These are phyloP conservation scores for Parapristionchus giblindavisi DNA, from an alignment of 2,888 invertebrate species.

Conservation along the genomic window DNA sequence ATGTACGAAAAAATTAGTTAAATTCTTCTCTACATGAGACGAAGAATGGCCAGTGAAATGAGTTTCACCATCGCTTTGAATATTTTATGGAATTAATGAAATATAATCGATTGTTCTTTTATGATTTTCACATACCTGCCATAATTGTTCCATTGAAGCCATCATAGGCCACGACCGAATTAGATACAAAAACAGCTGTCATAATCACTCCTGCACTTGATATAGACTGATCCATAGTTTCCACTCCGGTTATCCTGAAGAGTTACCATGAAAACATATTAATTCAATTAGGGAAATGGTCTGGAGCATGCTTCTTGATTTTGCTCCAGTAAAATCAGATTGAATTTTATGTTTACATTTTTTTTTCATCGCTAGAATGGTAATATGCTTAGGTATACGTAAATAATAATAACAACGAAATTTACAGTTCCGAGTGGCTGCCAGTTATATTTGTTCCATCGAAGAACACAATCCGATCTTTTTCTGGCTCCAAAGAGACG, in stretches of 20 bases:
- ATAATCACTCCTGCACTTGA: background rate
- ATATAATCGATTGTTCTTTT: background rate
- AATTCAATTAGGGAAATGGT: too few relatives aligned
- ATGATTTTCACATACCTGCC: background rate
- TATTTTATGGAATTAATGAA: background rate
- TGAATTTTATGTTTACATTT: too few relatives aligned
- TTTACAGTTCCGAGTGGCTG: slow-evolving; percentile 4
- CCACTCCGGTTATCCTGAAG: background rate
- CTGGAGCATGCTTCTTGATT: too few relatives aligned
- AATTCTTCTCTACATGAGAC: too few relatives aligned
- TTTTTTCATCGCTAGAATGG: too few relatives aligned
- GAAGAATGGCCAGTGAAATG: too few relatives aligned
- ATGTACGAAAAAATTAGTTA: too few relatives aligned
- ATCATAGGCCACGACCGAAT: slow-evolving; percentile 8
- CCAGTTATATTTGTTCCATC: slow-evolving; percentile 19
- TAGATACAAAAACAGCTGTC: background rate
- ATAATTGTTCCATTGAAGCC: slow-evolving; percentile 27
- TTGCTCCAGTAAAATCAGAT: too few relatives aligned
- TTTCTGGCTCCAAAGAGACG: slow-evolving; percentile 1
- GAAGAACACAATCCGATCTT: slow-evolving; percentile 6
- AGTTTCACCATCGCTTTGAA: too few relatives aligned
- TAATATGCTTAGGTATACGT: too few relatives aligned
- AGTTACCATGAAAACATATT: too few relatives aligned
- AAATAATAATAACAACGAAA: background rate
- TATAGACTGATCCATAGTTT: background rate